Evolutionary conservation across 2,797 vertebrate species (phyloP).

Genomic region (Spinus pinus): DNA sequence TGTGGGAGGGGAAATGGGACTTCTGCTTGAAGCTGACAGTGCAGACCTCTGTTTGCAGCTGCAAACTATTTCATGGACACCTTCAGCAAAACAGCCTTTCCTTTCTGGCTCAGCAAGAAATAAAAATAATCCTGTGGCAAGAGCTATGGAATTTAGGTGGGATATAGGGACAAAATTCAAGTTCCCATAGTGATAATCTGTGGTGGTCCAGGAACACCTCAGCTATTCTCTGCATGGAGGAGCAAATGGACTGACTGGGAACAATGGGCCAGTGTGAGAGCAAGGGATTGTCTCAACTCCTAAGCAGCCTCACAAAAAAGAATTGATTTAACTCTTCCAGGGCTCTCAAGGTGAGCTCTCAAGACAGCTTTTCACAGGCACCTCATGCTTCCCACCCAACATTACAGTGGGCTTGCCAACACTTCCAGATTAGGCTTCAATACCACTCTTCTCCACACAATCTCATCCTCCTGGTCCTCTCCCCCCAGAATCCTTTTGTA

Average conservation of each 20-base stretch:
- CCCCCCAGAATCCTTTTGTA: neutral
- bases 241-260: neutral
- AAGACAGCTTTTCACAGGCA: neutral
- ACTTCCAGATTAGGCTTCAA: neutral
- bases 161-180: neutral
- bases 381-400: neutral
- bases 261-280: neutral
- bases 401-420: neutral
- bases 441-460: neutral
- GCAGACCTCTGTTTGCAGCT: slow-evolving; percentile 45
- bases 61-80: slow-evolving; percentile 52
- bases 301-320: neutral
- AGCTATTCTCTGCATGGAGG: neutral
- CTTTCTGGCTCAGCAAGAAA: slow-evolving; percentile 44
- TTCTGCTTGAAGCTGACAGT: slow-evolving; percentile 37
- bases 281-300: neutral
- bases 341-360: neutral
- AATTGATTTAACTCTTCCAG: neutral
- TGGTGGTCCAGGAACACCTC: neutral
- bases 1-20: slow-evolving; percentile 12
- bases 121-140: slow-evolving; percentile 16
- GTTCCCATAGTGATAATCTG: neutral
- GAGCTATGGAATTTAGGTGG: neutral
- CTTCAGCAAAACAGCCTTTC: slow-evolving; percentile 20
- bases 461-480: neutral